A percentile compares a stretch with the other conserved stretches of the same genome.
Evolutionary conservation across 2,113 vertebrate species (phyloP).

Genomic region (Lophura nycthemera): DNA sequence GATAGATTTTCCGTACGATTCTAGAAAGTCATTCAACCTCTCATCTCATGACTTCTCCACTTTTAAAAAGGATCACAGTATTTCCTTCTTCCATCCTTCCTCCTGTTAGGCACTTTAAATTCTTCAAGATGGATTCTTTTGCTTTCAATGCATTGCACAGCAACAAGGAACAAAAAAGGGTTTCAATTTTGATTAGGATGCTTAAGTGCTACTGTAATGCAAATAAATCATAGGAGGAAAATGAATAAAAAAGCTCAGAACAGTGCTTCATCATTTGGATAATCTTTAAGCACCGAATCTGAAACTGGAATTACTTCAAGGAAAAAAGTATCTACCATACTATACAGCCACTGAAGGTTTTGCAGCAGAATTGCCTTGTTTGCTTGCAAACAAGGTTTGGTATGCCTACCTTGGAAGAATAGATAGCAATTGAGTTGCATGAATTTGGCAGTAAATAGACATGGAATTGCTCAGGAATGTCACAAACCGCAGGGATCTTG

Average conservation of each 20-base stretch:
- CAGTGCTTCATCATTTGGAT: background rate
- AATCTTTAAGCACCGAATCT: background rate
- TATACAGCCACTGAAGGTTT: background rate
- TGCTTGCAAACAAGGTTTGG: background rate
- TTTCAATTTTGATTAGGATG: background rate
- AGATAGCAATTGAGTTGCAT: slow-evolving; percentile 82
- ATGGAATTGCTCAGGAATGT: slow-evolving; percentile 82
- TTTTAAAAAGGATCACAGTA: background rate
- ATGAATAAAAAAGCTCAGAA: background rate
- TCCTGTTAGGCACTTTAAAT: background rate
- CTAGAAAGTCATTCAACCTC: background rate
- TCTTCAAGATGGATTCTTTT: background rate
- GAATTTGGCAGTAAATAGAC: slow-evolving; percentile 81
- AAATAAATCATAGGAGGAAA: background rate
- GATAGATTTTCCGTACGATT: background rate
- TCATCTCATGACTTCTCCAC: background rate
- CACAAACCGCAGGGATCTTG: slow-evolving; percentile 84
- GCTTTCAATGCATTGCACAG: background rate
- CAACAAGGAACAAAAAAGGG: background rate
- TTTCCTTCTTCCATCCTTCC: background rate
- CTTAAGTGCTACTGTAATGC: background rate
- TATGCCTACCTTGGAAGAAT: slow-evolving; percentile 86
- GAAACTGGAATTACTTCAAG: background rate
- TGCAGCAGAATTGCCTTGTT: background rate
- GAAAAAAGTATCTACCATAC: background rate